Evolutionary conservation across 2,888 invertebrate species (phyloP).

Genomic region (Choristoneura rosaceana): DNA sequence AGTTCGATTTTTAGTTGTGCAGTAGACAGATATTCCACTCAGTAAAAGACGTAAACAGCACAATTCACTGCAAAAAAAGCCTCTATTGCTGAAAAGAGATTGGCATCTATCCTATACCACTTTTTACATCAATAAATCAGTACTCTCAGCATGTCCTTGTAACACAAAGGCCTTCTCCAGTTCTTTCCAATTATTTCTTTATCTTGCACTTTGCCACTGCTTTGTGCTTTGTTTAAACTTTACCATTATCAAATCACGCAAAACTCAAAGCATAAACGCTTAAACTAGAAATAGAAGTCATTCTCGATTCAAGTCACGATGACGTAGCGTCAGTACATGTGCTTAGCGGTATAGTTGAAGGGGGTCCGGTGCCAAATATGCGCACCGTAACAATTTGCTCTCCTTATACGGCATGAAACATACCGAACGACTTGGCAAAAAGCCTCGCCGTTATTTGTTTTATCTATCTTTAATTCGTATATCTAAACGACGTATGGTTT

Average conservation of each 20-base stretch:
- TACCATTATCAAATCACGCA: neutral
- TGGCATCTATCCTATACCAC: too few relatives aligned
- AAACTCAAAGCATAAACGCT: neutral
- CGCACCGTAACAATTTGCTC: slow-evolving; percentile 71
- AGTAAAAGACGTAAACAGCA: too few relatives aligned
- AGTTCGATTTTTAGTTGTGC: too few relatives aligned
- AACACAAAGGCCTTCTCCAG: too few relatives aligned
- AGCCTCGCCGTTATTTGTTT: slow-evolving; percentile 52
- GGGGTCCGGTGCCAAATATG: slow-evolving; percentile 80
- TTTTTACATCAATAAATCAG: too few relatives aligned
- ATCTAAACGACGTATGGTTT: slow-evolving; percentile 57
- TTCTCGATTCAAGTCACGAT: slow-evolving; percentile 58
- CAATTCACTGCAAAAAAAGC: too few relatives aligned
- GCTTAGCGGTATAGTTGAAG: slow-evolving; percentile 79
- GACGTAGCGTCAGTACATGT: slow-evolving; percentile 72
- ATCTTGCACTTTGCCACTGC: too few relatives aligned
- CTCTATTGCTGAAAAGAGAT: too few relatives aligned
- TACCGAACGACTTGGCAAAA: slow-evolving; percentile 59
- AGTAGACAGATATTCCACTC: too few relatives aligned
- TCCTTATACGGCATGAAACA: slow-evolving; percentile 77
- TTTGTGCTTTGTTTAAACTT: too few relatives aligned
- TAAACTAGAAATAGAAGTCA: slow-evolving; percentile 33
- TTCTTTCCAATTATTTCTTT: too few relatives aligned
- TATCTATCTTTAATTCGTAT: slow-evolving; percentile 57
- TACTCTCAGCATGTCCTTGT: too few relatives aligned